These are phyloP conservation scores for Chrysocyon brachyurus DNA, from an alignment of 2,797 vertebrate species.

Conservation along the genomic window DNA sequence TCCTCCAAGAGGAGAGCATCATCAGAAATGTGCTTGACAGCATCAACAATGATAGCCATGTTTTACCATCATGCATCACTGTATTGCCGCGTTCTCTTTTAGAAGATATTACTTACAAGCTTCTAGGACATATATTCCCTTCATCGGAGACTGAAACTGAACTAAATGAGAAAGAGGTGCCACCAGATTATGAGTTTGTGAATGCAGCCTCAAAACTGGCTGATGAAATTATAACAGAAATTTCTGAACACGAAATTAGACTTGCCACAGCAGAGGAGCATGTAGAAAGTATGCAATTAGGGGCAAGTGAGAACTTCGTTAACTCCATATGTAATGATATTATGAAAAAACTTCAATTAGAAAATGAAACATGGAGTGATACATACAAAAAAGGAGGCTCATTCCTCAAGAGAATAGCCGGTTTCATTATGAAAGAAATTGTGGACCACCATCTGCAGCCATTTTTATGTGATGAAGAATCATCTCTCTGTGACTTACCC, in stretches of 20 bases:
- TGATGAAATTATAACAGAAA: constrained; percentile 67
- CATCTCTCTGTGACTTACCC: constrained; percentile 25
- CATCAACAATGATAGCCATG: background rate
- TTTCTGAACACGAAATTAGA: constrained; percentile 70
- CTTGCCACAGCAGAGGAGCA: constrained; percentile 28
- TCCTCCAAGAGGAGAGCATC: constrained; percentile 56
- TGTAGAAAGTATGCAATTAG: background rate
- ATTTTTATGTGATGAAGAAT: constrained; percentile 62
- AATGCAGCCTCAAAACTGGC: constrained; percentile 46
- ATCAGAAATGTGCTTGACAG: constrained; percentile 35
- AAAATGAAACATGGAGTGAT: constrained; percentile 55
- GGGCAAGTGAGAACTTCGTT: constrained; percentile 34
- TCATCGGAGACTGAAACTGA: background rate
- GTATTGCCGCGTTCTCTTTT: constrained; percentile 33
- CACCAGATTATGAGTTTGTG: constrained; percentile 32
- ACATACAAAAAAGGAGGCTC: constrained; percentile 27
- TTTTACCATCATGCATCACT: constrained; percentile 32
- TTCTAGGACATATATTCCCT: background rate
- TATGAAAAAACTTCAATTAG: constrained; percentile 67
- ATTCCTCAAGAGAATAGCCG: constrained; percentile 50
- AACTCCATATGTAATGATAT: constrained; percentile 65
- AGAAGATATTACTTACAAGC: constrained; percentile 27
- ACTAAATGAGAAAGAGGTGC: background rate
- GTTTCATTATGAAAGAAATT: constrained; percentile 71
- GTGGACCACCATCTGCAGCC: constrained; percentile 32